Conservation (phyloP, 2,797 vertebrate species). For the Phataginus tricuspis region DNA sequence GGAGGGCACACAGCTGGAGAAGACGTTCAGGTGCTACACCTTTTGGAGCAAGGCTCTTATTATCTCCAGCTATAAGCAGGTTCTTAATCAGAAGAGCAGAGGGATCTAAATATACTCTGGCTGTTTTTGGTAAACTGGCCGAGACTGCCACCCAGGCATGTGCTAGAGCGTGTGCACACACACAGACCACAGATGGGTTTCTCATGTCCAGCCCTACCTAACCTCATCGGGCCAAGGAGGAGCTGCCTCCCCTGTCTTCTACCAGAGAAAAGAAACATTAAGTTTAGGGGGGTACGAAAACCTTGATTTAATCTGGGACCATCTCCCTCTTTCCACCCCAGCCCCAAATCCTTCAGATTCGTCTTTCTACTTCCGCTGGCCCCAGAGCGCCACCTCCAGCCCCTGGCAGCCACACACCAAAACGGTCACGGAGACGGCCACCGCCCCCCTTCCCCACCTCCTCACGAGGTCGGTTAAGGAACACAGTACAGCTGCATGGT, state of each 20-base stretch:
- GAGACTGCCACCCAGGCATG: background rate
- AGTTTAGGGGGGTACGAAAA: background rate
- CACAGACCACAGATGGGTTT: background rate
- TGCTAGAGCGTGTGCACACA: background rate
- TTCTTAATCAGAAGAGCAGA: conserved; percentile 78
- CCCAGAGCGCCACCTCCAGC: background rate
- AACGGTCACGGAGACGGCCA: background rate
- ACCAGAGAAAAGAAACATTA: background rate
- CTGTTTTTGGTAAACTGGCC: conserved; percentile 63
- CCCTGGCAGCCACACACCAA: background rate
- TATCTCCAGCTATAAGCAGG: conserved; percentile 71
- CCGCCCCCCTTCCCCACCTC: background rate
- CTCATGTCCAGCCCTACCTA: background rate
- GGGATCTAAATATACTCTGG: conserved; percentile 76
- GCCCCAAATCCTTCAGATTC: background rate
- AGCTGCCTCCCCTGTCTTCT: background rate
- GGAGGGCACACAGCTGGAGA: conserved; percentile 70
- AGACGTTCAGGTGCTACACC: conserved; percentile 72
- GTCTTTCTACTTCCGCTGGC: background rate
- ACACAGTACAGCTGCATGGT: background rate
- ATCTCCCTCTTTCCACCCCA: background rate
- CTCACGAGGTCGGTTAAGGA: background rate
- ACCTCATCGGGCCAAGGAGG: background rate
- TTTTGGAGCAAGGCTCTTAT: conserved; percentile 78
- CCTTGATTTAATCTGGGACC: background rate